Evolutionary conservation across 2,888 invertebrate genomes (phyloP), one percentile per base, ranked within the genome.

Genomic region (Cheilosia urbana): DNA sequence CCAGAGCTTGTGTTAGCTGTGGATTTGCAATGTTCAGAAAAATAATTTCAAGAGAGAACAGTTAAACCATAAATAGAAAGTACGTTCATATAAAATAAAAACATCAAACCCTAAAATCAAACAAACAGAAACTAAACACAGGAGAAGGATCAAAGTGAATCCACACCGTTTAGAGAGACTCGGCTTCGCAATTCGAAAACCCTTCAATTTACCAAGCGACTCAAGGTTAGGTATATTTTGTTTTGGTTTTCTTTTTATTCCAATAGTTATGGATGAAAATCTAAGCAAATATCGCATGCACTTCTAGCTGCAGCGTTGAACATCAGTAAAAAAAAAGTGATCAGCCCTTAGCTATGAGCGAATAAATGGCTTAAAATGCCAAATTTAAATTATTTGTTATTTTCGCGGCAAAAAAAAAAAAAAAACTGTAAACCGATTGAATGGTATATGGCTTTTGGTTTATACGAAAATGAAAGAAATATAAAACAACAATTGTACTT

Each of bases 1-100:
- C 93, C 93, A 90, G 92, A 90, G 89, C 92, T 91, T 89, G 93
- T 93, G 92, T 93, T 93, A 91, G 93, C 93, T 93, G 93, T 92
- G 93, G 92, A 93, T 92, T 92, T 92, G 92, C 92, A 91, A 90
- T 90, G 51, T 66, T 76, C 45, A 78, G 60, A 73, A 78, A 83
- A 78, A 75, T 40, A 58, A 47, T 19, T 62, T 42, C 27, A 75
- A 69, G 65, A 42, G 34, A 77, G 51, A 65, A 69, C 40, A 53
- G 24, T 65, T 75, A 75, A 75, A 65, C 47, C 37, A 75, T 65
- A 75, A 65, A 37, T 75, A 57, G 65, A 66, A 37, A 49, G 24
- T 9, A n/a, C 58, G 40, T 60, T 24, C 42, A 13, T 45, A 42
- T 40, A 42, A 42, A 62, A 45, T 27, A 40, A 42, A 49, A 21